Evolutionary conservation across 2,888 invertebrate genomes (phyloP).

Genomic region (Harpalus rufipes): DNA sequence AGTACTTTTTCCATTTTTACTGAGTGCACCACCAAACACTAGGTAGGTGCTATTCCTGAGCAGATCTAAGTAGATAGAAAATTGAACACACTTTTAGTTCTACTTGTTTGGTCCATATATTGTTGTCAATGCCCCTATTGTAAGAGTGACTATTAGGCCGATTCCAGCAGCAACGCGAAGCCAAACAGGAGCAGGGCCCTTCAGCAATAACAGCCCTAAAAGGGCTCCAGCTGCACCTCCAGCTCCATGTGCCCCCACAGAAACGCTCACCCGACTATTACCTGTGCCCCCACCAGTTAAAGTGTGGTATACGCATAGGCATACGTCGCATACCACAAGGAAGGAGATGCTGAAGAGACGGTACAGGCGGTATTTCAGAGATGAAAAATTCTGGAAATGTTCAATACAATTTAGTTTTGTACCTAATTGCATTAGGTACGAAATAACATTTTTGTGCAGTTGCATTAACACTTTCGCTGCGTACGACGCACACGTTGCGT

Average conservation of each 20-base stretch:
- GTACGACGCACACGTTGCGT: too few species aligned
- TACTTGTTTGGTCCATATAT: neutral
- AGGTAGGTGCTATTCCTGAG: too few species aligned
- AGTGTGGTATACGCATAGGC: neutral
- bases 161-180: neutral
- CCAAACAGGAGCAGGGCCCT: neutral
- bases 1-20: too few species aligned
- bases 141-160: neutral
- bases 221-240: neutral
- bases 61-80: too few species aligned
- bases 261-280: neutral
- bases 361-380: neutral
- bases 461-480: too few species aligned
- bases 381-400: neutral
- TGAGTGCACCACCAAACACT: too few species aligned
- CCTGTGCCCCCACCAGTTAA: neutral
- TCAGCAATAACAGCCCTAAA: neutral
- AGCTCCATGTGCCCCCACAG: neutral
- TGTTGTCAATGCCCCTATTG: neutral
- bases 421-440: too few species aligned
- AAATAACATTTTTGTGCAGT: too few species aligned
- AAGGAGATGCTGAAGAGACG: neutral
- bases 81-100: too few species aligned
- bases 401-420: too few species aligned
- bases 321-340: neutral